Evolutionary conservation across 1,140 invertebrate species (phyloP).

Genomic region (Leptopilina boulardi): DNA sequence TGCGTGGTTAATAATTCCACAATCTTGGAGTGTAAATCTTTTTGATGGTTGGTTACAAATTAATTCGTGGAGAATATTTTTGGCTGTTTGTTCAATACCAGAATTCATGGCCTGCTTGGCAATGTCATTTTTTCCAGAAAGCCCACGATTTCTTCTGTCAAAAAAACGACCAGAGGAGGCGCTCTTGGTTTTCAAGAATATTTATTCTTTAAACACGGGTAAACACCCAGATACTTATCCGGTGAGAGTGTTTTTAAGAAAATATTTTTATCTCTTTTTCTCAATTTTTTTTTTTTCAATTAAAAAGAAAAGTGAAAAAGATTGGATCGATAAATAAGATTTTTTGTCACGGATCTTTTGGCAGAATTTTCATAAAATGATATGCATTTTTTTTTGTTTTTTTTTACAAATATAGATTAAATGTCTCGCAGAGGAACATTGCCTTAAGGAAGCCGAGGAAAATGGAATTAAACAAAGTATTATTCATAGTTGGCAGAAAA

Average conservation of each 20-base stretch:
- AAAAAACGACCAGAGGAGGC: conserved; percentile 77
- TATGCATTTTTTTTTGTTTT: conserved; percentile 26
- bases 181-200: conserved; percentile 76
- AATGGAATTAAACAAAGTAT: conserved; percentile 51
- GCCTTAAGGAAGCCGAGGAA: conserved; percentile 60
- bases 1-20: conserved; percentile 82
- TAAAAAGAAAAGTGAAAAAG: too few species aligned
- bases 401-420: conserved; percentile 60
- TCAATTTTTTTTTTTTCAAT: neutral
- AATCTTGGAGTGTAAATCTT: conserved; percentile 69
- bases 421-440: conserved; percentile 72
- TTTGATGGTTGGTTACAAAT: conserved; percentile 69
- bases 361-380: neutral
- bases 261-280: conserved; percentile 23
- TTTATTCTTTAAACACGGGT: conserved; percentile 77
- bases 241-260: conserved; percentile 58
- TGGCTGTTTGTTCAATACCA: conserved; percentile 80
- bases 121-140: conserved; percentile 82
- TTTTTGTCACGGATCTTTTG: too few species aligned
- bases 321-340: neutral
- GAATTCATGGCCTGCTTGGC: conserved; percentile 78
- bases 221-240: conserved; percentile 69
- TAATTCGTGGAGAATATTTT: conserved; percentile 82
- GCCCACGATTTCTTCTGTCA: conserved; percentile 82
- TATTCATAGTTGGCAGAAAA: conserved; percentile 69